Base-by-base conservation (phyloP, 2,888 invertebrate species). In the Parthenolecanium corni region DNA sequence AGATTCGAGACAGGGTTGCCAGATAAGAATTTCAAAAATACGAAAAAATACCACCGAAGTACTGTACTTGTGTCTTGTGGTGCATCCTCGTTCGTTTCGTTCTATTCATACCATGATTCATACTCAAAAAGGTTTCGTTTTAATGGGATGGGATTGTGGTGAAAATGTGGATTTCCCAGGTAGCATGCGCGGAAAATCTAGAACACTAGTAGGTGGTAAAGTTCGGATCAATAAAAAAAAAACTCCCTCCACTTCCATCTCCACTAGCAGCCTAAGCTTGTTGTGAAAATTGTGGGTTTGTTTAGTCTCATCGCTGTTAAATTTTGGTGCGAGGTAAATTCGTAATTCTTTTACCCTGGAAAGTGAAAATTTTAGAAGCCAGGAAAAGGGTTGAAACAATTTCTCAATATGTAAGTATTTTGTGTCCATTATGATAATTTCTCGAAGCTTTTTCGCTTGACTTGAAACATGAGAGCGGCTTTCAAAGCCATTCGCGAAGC, bases 171-270 rank as follows among this genome's bases (percentile, higher is more conserved):
- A n/a, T n/a, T n/a, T n/a, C n/a, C n/a, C n/a, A n/a, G n/a, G n/a
- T n/a, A n/a, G n/a, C 61, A 61, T 61, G 61, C 61, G 61, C 61
- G 11, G n/a, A 61, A 36, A 61, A 61, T 61, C 49, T 61, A 38
- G 61, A 61, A 51, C 61, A 61, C 49, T 61, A 49, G 61, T 61
- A 49, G 61, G 61, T 61, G 61, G 61, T 61, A 51, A 61, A 61
- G 36, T 49, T 40, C n/a, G n/a, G 51, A 61, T 61, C 61, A 51
- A 61, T 61, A 31, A 46, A 61, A 31, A 46, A 61, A 31, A 61
- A 61, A 49, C 61, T 61, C 61, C 61, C 61, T 61, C 61, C 49
- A 51, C 61, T 61, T 51, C 61, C 51, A 49, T 51, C 61, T 61
- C 61, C 49, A 51, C 61, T 61, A 38, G 49, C 31, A 49, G 36